Percentiles rank a stretch among this genome's conserved stretches.
These are phyloP conservation scores for Penaeus indicus DNA, from an alignment of 1,140 invertebrate species.

Conservation along the genomic window DNA sequence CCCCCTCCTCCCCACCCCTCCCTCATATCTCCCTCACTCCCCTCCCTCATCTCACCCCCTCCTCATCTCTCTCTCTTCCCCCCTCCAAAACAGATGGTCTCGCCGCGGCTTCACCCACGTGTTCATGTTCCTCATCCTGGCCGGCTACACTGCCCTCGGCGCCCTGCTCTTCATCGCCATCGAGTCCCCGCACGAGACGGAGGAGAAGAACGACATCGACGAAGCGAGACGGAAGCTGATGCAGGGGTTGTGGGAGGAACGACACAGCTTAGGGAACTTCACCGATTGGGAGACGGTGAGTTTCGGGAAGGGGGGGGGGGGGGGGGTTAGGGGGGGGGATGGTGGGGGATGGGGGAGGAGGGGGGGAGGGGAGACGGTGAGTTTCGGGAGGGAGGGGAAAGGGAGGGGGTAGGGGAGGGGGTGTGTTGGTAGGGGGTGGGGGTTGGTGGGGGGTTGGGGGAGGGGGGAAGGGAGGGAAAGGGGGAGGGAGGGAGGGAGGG, in stretches of 20 bases:
- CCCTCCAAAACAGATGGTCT: conserved; percentile 76
- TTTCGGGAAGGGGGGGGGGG: too few species aligned
- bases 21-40: background rate
- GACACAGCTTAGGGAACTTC: conserved; percentile 31
- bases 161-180: conserved; percentile 82
- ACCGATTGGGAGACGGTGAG: background rate
- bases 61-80: background rate
- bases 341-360: too few species aligned
- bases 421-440: too few species aligned
- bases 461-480: too few species aligned
- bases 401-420: too few species aligned
- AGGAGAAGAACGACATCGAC: conserved; percentile 72
- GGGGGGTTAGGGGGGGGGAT: too few species aligned
- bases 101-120: conserved; percentile 90
- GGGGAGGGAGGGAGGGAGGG: too few species aligned
- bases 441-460: too few species aligned
- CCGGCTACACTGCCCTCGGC: conserved; percentile 83
- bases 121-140: conserved; percentile 82
- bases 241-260: conserved; percentile 39
- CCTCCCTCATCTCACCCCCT: background rate
- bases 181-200: conserved; percentile 78
- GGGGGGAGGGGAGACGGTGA: too few species aligned
- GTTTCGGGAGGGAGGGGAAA: too few species aligned
- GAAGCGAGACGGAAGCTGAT: conserved; percentile 70
- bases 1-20: background rate